Percentiles rank a stretch among this genome's conserved stretches.
phyloP scores from a whole-genome alignment of 2,113 vertebrate species.

The Pantherophis guttatus region DNA sequence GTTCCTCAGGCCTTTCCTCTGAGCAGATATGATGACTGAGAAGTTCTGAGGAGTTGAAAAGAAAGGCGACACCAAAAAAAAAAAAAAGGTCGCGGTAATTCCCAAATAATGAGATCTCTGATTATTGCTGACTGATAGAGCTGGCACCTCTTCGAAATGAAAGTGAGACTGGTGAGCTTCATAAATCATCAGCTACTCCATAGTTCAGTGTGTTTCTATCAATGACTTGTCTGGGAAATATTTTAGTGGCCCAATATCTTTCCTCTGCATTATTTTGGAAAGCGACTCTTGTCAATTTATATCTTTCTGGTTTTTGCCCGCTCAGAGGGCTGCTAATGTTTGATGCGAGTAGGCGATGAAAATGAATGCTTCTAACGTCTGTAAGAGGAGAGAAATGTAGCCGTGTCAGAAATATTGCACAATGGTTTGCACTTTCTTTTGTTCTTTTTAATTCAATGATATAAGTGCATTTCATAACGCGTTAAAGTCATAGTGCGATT shows the following conservation, averaged over 20 bases:
- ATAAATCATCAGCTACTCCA: conserved; percentile 1
- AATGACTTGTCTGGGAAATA: neutral
- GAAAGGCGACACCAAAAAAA: neutral
- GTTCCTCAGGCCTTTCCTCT: conserved; percentile 4
- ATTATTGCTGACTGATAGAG: neutral
- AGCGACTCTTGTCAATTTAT: neutral
- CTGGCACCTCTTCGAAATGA: neutral
- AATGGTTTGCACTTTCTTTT: neutral
- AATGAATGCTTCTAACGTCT: neutral
- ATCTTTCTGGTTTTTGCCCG: too few relatives aligned
- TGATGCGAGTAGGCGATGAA: neutral
- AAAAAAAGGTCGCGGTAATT: neutral
- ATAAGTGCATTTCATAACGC: neutral
- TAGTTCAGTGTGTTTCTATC: neutral
- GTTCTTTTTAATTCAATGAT: neutral
- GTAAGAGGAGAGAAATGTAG: neutral
- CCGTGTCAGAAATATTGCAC: neutral
- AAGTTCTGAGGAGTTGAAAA: neutral
- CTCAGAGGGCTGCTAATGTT: neutral
- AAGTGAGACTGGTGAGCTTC: neutral
- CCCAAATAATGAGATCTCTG: conserved; percentile 16
- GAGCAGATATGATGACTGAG: neutral
- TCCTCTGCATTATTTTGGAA: conserved; percentile 1
- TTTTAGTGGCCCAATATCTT: neutral
- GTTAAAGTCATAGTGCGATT: neutral